phyloP scores from a whole-genome alignment of 2,888 invertebrate genomes.

The Fragum sueziense region DNA sequence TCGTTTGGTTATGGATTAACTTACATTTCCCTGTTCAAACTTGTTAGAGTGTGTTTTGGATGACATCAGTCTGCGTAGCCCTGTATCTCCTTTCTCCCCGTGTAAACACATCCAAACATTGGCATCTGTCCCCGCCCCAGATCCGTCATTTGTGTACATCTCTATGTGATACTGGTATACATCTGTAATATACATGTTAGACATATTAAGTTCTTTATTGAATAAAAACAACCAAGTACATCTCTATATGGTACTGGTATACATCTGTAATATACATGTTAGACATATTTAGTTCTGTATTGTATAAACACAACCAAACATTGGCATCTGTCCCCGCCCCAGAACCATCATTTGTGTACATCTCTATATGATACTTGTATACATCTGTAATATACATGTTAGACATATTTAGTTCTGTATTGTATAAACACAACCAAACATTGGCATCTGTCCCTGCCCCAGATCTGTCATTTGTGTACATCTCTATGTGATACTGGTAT shows the following conservation, averaged over 20 bases:
- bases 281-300: no score
- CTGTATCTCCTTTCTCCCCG: constrained; percentile 80
- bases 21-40: constrained; percentile 73
- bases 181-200: constrained; percentile 67
- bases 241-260: no score
- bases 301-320: constrained; percentile 78
- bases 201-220: no score
- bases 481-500: constrained; percentile 74
- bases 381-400: constrained; percentile 74
- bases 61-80: constrained; percentile 74
- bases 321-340: constrained; percentile 79
- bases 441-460: constrained; percentile 79
- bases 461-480: constrained; percentile 77
- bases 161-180: constrained; percentile 76
- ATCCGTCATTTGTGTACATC: constrained; percentile 76
- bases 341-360: constrained; percentile 77
- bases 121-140: constrained; percentile 79
- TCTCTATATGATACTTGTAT: constrained; percentile 74
- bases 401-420: no score
- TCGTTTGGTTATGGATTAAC: constrained; percentile 9
- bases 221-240: no score
- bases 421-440: constrained; percentile 78
- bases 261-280: no score
- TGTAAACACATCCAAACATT: constrained; percentile 78
- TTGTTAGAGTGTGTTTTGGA: constrained; percentile 65